phyloP scores from a whole-genome alignment of 2,113 vertebrate genomes.

The Sebastes schlegelii region DNA sequence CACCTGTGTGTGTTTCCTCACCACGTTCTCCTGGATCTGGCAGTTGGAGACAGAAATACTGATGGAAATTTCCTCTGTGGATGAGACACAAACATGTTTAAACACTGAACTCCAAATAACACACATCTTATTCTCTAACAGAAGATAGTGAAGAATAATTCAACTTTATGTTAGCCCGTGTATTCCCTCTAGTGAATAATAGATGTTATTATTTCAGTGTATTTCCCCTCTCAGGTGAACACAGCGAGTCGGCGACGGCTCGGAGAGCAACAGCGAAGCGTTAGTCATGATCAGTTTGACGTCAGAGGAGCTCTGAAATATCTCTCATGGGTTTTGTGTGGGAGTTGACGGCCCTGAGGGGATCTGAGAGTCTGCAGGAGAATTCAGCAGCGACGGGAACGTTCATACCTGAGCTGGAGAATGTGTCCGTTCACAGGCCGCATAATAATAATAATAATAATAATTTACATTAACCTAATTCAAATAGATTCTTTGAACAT shows the following conservation, averaged over 20 bases:
- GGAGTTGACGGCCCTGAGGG: conserved; percentile 33
- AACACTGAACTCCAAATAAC: background rate
- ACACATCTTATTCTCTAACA: background rate
- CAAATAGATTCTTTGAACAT: background rate
- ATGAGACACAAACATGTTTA: conserved; percentile 47
- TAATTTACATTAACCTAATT: background rate
- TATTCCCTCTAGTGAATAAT: background rate
- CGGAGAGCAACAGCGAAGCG: background rate
- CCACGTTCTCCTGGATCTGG: conserved; percentile 98
- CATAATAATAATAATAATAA: background rate
- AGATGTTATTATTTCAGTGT: background rate
- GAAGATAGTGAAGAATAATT: no score
- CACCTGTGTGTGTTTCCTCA: conserved; percentile 76
- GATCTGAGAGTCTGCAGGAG: conserved; percentile 40
- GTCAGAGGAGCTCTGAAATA: conserved; percentile 58
- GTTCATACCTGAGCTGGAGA: conserved; percentile 23
- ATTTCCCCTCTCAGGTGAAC: conserved; percentile 24
- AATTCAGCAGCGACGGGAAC: conserved; percentile 13
- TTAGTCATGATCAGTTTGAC: conserved; percentile 60
- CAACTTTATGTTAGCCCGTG: no score
- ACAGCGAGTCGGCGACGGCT: conserved; percentile 12
- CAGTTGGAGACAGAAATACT: conserved; percentile 98
- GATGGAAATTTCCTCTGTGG: conserved; percentile 92
- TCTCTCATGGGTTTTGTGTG: conserved; percentile 46
- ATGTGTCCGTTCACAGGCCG: background rate